Base-by-base conservation (phyloP, 2,113 vertebrate species). In the Zonotrichia leucophrys region DNA sequence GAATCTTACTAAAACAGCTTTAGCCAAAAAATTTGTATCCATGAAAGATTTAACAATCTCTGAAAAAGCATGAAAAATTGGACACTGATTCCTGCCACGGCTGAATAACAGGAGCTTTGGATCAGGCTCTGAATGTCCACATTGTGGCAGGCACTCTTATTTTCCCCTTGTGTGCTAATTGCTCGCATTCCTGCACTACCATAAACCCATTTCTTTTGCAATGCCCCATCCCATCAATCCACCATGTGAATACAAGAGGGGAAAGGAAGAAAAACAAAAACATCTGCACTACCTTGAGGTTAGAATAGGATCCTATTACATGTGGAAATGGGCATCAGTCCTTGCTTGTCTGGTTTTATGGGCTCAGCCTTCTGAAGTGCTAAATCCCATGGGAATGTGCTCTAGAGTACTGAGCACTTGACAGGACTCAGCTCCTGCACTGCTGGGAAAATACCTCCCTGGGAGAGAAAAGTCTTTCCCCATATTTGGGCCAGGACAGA, bases 321-420 rank as follows among this genome's bases (percentile, higher is more conserved):
- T 79, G 91, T 92, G 89, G 93, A 95, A 94, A 96, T 68, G 91
- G 87, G 87, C 81, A 89, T 92, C 86, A 83, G 89, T 78, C 92
- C 91, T 83, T 94, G 94, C 91, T 94, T 95, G 91, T 92, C 94
- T 94, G 87, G 70, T 94, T 96, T 95, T 95, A 96, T 92, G 68
- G 87, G 81, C 94, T 89, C 84, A 87, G 81, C 59, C 62, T 81
- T 96, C 91, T 95, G 87, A 97, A 96, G 89, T 94, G 78, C 89
- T 92, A 92, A 95, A 91, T 95, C 91, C 72, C 91, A 96, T 83
- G 87, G 95, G 92, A 96, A 94, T 73, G 89, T 58, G 62, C 74
- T 94, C 2, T 1, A 41, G 49, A 95, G 84, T 31, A 35, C 66
- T 52, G 78, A 89, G 79, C 50, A 68, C 37, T 94, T 73, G 91